Evolutionary conservation across 2,797 vertebrate species (phyloP).

Genomic region (Hippopotamyrus pictus): DNA sequence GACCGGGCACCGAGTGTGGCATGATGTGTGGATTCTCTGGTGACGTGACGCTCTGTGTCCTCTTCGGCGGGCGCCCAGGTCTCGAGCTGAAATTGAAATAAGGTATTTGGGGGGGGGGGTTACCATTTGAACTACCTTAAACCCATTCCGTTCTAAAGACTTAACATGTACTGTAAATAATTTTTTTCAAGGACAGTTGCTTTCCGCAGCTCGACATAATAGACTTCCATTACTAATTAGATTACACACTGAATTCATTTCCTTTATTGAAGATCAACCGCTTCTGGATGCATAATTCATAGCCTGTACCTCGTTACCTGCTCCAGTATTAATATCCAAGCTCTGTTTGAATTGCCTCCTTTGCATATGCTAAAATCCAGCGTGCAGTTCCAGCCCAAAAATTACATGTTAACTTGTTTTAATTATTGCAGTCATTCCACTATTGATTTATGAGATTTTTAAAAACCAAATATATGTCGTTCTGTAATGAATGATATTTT

Average conservation of each 20-base stretch:
- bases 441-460: slow-evolving; percentile 99
- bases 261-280: slow-evolving; percentile 99
- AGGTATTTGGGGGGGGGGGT: slow-evolving; percentile 36
- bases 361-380: slow-evolving; percentile 99
- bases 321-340: slow-evolving; percentile 99
- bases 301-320: slow-evolving; percentile 99
- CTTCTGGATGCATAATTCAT: slow-evolving; percentile 99
- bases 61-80: slow-evolving; percentile 97
- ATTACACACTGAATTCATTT: slow-evolving; percentile 99
- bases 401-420: slow-evolving; percentile 99
- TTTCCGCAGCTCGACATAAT: slow-evolving; percentile 99
- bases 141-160: slow-evolving; percentile 89
- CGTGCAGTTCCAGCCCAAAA: slow-evolving; percentile 94
- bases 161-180: slow-evolving; percentile 99
- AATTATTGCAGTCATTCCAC: slow-evolving; percentile 99
- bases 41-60: slow-evolving; percentile 96
- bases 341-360: slow-evolving; percentile 99
- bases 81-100: slow-evolving; percentile 82
- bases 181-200: slow-evolving; percentile 99
- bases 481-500: slow-evolving; percentile 99
- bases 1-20: slow-evolving; percentile 96
- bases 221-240: slow-evolving; percentile 99
- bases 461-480: slow-evolving; percentile 99
- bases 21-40: slow-evolving; percentile 98
- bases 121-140: slow-evolving; percentile 85